Evolutionary conservation across 1,140 invertebrate genomes (phyloP).

Genomic region (Parapsyche elsis): DNA sequence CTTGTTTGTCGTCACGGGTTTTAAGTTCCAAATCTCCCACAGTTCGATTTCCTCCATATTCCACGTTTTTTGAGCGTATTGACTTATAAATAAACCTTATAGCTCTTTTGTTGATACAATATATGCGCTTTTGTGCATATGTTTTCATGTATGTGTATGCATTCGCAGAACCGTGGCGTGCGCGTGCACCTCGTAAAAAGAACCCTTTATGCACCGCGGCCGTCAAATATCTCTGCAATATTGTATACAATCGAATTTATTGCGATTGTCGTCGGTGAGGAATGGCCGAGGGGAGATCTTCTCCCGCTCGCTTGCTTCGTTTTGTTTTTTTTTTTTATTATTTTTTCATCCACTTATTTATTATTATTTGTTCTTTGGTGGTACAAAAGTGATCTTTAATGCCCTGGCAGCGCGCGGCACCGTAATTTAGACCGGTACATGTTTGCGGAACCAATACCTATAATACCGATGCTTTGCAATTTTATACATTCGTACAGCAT

Average conservation of each 20-base stretch:
- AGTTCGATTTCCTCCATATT: too few species aligned
- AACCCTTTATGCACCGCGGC: conserved; percentile 26
- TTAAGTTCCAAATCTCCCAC: too few species aligned
- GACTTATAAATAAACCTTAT: too few species aligned
- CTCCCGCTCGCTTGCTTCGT: neutral
- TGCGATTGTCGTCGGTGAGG: conserved; percentile 46
- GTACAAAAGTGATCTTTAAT: neutral
- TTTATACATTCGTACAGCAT: too few species aligned
- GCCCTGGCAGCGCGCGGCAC: neutral
- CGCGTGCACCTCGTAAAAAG: neutral
- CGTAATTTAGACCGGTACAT: conserved; percentile 34
- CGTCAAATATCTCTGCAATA: conserved; percentile 49
- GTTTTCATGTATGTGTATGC: neutral
- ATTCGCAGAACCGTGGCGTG: neutral
- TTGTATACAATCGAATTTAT: conserved; percentile 52
- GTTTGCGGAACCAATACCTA: conserved; percentile 45
- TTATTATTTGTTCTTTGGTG: neutral
- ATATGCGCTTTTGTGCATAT: too few species aligned
- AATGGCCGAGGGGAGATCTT: conserved; percentile 11
- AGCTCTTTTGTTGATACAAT: too few species aligned
- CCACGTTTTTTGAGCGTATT: too few species aligned
- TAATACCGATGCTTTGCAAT: too few species aligned
- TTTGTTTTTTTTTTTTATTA: conserved; percentile 15
- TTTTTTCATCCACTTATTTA: neutral
- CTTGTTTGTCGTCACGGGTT: too few species aligned